Evolutionary conservation across 2,888 invertebrate species (phyloP), one percentile per base, ranked within the genome.

Genomic region (Agrotis clavis): DNA sequence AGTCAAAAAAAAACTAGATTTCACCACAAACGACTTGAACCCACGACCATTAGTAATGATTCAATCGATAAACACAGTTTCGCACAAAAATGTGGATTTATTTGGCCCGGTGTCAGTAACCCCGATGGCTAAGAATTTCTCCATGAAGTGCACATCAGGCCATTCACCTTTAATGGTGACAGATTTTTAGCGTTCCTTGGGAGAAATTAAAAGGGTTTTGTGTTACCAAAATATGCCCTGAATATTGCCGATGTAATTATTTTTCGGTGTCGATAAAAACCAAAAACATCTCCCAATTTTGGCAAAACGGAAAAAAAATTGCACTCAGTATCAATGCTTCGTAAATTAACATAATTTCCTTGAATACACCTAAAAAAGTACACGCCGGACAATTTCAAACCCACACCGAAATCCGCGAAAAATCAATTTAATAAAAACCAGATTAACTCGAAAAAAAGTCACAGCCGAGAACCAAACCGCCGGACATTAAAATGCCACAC

Each of bases 401-500:
- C 19, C 65, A 62, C 61, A 73, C 67, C 30, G 59, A 50, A 81
- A 79, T 72, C 59, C 68, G 69, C 69, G 83, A 82, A 85, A 84
- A 84, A 78, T 83, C 70, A 83, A 85, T 83, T 83, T 77, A 82
- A 77, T 77, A 75, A 85, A 80, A 85, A 85, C 81, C 73, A 85
- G 83, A 85, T 83, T 85, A 83, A 84, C 74, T 77, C 70, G 62
- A 73, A 81, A 84, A 81, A 82, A 85, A 72, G 56, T 66, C 54
- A 63, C 80, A 63, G 59, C 21, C 72, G 51, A 71, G 77, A 67
- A 81, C 77, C 63, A 74, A 79, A 86, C 70, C 25, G 62, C 19
- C n/a, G 66, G 18, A 72, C 69, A 83, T 81, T 81, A 81, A 86
- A 81, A 81, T 81, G 77, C 79, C 85, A 87, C 86, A 79, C 84